Conservation (phyloP, 1,140 invertebrate species). For the Drosophila navojoa region DNA sequence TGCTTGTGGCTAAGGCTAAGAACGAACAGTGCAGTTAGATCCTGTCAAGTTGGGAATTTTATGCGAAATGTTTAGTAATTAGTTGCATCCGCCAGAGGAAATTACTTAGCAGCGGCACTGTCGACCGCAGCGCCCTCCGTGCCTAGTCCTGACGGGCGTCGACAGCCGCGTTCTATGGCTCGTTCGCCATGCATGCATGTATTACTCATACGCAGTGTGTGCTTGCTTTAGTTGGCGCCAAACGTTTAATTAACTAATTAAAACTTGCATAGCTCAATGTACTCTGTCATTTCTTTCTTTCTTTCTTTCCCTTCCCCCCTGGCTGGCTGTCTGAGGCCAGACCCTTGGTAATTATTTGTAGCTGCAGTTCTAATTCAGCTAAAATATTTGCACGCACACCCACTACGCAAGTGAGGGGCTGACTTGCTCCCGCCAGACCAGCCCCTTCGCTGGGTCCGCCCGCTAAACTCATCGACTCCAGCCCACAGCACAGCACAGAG, state of each 20-base stretch:
- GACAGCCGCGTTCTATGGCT: slow-evolving; percentile 49
- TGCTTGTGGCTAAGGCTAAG: slow-evolving; percentile 34
- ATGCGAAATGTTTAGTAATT: slow-evolving; percentile 83
- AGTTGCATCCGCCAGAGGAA: slow-evolving; percentile 80
- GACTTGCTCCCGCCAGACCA: background rate
- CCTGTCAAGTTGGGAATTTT: slow-evolving; percentile 80
- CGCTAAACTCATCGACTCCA: slow-evolving; percentile 56
- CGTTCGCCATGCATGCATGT: slow-evolving; percentile 13
- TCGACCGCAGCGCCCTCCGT: slow-evolving; percentile 23
- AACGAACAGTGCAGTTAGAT: slow-evolving; percentile 66
- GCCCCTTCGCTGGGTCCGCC: background rate
- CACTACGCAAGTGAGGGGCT: slow-evolving; percentile 9
- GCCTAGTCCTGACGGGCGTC: slow-evolving; percentile 41
- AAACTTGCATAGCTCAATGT: slow-evolving; percentile 68
- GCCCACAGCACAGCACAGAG: slow-evolving; percentile 35
- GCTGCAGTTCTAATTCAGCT: slow-evolving; percentile 48
- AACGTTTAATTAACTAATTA: slow-evolving; percentile 81
- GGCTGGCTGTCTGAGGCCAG: background rate
- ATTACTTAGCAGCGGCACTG: slow-evolving; percentile 63
- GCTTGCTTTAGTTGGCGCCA: slow-evolving; percentile 63
- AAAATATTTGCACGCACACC: slow-evolving; percentile 49
- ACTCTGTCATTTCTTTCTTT: slow-evolving; percentile 5
- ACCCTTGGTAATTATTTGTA: slow-evolving; percentile 49
- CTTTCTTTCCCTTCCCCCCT: background rate
- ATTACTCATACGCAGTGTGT: slow-evolving; percentile 73